Evolutionary conservation across 2,888 invertebrate species (phyloP).

Genomic region (Andrena dorsata): DNA sequence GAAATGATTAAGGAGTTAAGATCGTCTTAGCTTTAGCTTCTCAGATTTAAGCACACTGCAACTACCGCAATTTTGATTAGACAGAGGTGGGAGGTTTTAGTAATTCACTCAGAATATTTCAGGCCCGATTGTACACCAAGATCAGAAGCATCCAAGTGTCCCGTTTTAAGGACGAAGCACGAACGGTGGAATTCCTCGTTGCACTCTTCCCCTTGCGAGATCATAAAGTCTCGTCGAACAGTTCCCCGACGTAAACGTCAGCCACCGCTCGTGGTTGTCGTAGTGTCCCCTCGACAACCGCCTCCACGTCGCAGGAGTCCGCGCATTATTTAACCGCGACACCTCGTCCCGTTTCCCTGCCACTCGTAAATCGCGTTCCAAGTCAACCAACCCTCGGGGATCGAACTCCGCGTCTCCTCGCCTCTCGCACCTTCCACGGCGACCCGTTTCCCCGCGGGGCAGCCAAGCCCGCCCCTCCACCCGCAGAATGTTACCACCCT

Average conservation of each 20-base stretch:
- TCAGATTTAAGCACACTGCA: too few species aligned
- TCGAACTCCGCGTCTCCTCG: slow-evolving; percentile 29
- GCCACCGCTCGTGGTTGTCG: neutral
- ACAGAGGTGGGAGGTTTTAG: too few species aligned
- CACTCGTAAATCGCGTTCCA: slow-evolving; percentile 31
- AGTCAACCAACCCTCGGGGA: slow-evolving; percentile 11
- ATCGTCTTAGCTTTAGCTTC: too few species aligned
- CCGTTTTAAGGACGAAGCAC: neutral
- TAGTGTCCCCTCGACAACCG: slow-evolving; percentile 5
- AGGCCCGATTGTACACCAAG: too few species aligned
- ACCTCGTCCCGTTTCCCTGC: slow-evolving; percentile 5
- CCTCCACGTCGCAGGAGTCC: neutral
- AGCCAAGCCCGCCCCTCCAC: slow-evolving; percentile 19
- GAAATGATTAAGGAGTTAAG: too few species aligned
- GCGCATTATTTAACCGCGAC: slow-evolving; percentile 44
- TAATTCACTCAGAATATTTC: too few species aligned
- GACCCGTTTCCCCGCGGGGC: slow-evolving; percentile 5
- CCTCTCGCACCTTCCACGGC: neutral
- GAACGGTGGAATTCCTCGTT: neutral
- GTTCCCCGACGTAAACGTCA: slow-evolving; percentile 7
- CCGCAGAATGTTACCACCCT: slow-evolving; percentile 48
- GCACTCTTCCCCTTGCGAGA: neutral
- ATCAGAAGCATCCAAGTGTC: neutral
- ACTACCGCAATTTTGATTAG: too few species aligned
- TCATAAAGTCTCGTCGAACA: slow-evolving; percentile 27